Conservation (phyloP, 1,140 invertebrate genomes). For the Batillaria attramentaria region DNA sequence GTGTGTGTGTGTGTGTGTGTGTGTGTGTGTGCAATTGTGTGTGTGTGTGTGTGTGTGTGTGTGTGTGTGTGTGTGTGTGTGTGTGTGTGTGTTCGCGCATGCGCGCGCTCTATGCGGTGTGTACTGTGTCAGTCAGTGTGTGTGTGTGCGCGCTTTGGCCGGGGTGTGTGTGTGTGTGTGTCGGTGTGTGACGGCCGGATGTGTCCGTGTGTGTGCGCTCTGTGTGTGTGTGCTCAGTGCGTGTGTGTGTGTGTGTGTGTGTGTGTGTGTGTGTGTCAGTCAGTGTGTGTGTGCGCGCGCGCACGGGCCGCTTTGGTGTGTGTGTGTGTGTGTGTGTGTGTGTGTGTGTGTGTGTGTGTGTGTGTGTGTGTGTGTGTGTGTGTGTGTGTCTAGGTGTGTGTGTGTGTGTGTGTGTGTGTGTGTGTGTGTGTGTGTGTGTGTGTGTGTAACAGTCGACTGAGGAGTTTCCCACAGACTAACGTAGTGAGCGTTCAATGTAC, state of each 20-base stretch:
- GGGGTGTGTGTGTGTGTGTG: neutral
- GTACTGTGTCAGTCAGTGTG: neutral
- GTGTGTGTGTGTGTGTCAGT: neutral
- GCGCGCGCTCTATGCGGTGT: no score
- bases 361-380: slow-evolving; percentile 46
- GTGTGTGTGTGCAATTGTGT: neutral
- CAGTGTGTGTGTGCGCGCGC: no score
- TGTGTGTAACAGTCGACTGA: no score
- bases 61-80: neutral
- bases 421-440: slow-evolving; percentile 22
- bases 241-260: neutral
- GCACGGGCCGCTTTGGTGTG: neutral
- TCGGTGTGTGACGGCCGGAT: neutral
- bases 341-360: slow-evolving; percentile 39
- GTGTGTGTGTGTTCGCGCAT: slow-evolving; percentile 8
- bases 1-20: neutral
- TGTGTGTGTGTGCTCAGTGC: neutral
- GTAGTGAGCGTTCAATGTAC: no score
- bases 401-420: neutral
- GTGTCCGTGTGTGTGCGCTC: neutral
- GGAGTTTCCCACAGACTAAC: no score
- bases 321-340: slow-evolving; percentile 37
- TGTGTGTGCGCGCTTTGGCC: no score
- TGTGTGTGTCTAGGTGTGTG: slow-evolving; percentile 41
- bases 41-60: neutral